Evolutionary conservation across 2,888 invertebrate genomes (phyloP).

Genomic region (Dione vanillae): DNA sequence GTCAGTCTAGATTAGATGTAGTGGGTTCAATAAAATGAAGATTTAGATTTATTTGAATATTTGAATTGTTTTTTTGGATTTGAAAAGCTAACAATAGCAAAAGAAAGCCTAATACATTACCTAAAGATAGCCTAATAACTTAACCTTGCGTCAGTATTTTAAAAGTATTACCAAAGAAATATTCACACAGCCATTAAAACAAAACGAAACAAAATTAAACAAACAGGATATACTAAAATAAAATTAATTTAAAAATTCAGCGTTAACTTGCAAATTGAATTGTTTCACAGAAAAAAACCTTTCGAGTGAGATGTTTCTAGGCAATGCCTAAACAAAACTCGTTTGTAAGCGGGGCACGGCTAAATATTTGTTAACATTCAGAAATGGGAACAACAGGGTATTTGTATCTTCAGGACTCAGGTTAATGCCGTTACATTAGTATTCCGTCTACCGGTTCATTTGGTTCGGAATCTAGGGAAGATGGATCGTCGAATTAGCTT

Average conservation of each 20-base stretch:
- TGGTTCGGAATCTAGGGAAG: conserved; percentile 37
- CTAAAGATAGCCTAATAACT: no score
- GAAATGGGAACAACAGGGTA: conserved; percentile 45
- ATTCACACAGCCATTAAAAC: neutral
- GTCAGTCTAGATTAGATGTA: neutral
- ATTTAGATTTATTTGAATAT: no score
- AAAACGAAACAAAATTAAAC: conserved; percentile 12
- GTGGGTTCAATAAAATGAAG: no score
- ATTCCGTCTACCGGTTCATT: conserved; percentile 44
- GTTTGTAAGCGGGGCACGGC: conserved; percentile 44
- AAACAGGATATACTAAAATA: conserved; percentile 14
- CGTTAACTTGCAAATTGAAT: conserved; percentile 39
- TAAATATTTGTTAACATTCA: conserved; percentile 47
- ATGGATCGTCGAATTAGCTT: conserved; percentile 23
- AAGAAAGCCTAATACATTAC: no score
- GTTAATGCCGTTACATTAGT: conserved; percentile 45
- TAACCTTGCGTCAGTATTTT: neutral
- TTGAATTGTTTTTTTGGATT: no score
- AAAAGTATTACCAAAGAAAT: neutral
- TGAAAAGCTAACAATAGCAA: no score
- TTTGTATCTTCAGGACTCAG: conserved; percentile 46
- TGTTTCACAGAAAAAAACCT: conserved; percentile 32
- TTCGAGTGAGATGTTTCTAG: conserved; percentile 43
- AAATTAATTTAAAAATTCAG: conserved; percentile 37
- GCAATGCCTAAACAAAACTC: conserved; percentile 34